Percentiles rank a stretch among this genome's conserved stretches.
phyloP scores from a whole-genome alignment of 2,888 invertebrate genomes.

The Cactoblastis cactorum region DNA sequence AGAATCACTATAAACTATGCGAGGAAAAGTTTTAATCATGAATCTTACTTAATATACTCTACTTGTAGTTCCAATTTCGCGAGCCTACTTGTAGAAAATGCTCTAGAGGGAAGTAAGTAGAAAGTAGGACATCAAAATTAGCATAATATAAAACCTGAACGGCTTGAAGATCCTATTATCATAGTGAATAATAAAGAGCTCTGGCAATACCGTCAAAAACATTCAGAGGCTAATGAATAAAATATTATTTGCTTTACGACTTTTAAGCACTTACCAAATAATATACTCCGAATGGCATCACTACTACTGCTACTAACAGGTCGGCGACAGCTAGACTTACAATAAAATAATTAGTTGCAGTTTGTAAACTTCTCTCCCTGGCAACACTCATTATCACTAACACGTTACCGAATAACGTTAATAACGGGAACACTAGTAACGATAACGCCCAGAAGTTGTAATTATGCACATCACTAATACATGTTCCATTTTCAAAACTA shows the following conservation, averaged over 20 bases:
- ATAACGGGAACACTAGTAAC: conserved; percentile 92
- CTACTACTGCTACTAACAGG: conserved; percentile 96
- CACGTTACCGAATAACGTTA: conserved; percentile 97
- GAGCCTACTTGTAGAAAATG: neutral
- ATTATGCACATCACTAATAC: conserved; percentile 54
- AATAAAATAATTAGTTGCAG: conserved; percentile 99
- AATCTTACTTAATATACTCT: too few species aligned
- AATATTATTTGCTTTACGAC: neutral
- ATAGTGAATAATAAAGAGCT: neutral
- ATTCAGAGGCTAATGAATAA: neutral
- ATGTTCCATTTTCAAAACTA: conserved; percentile 55
- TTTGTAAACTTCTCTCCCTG: conserved; percentile 93
- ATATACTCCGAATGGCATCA: conserved; percentile 99
- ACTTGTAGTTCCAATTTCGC: neutral
- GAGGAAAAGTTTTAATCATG: too few species aligned
- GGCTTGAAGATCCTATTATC: neutral
- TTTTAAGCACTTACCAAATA: conserved; percentile 95
- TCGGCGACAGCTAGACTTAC: conserved; percentile 98
- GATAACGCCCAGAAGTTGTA: conserved; percentile 93
- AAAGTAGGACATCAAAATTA: neutral
- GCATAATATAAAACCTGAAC: neutral
- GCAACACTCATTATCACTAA: conserved; percentile 96
- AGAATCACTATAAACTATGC: too few species aligned
- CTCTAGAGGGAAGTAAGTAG: neutral
- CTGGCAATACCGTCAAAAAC: neutral